Evolutionary conservation across 2,888 invertebrate species (phyloP).

Genomic region (Thereva unica): DNA sequence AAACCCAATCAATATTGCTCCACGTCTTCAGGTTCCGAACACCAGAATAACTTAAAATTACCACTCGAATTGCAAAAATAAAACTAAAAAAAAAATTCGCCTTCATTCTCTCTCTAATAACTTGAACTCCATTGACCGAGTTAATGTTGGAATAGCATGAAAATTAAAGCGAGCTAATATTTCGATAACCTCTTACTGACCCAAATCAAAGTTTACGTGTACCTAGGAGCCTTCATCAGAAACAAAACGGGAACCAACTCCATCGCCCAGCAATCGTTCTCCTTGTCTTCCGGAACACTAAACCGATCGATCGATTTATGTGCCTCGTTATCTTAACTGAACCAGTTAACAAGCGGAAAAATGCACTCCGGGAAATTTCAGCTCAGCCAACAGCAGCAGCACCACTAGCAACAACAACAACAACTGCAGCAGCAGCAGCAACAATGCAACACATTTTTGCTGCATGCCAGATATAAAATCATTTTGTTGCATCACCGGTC

Average conservation of each 20-base stretch:
- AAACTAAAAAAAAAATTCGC: too few relatives aligned
- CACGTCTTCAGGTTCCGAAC: too few relatives aligned
- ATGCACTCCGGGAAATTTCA: conserved; percentile 42
- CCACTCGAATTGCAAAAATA: too few relatives aligned
- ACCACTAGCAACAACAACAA: conserved; percentile 38
- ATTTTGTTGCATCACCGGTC: conserved; percentile 8
- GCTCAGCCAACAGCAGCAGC: conserved; percentile 42
- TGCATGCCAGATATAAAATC: conserved; percentile 30
- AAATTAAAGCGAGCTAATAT: conserved; percentile 9
- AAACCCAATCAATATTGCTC: too few relatives aligned
- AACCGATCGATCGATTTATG: conserved; percentile 44
- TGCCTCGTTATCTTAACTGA: conserved; percentile 44
- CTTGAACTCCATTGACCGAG: conserved; percentile 6
- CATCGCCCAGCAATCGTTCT: conserved; percentile 8
- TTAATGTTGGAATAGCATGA: conserved; percentile 1
- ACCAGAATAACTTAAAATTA: too few relatives aligned
- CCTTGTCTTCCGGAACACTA: conserved; percentile 30
- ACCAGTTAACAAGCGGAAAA: conserved; percentile 46
- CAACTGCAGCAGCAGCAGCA: conserved; percentile 31
- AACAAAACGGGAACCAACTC: neutral
- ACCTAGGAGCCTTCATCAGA: neutral
- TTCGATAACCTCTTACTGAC: conserved; percentile 40
- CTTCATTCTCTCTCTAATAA: conserved; percentile 1
- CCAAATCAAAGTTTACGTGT: conserved; percentile 33
- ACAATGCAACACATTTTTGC: conserved; percentile 34